phyloP scores from a whole-genome alignment of 2,113 vertebrate genomes.

The Pimephales promelas region DNA sequence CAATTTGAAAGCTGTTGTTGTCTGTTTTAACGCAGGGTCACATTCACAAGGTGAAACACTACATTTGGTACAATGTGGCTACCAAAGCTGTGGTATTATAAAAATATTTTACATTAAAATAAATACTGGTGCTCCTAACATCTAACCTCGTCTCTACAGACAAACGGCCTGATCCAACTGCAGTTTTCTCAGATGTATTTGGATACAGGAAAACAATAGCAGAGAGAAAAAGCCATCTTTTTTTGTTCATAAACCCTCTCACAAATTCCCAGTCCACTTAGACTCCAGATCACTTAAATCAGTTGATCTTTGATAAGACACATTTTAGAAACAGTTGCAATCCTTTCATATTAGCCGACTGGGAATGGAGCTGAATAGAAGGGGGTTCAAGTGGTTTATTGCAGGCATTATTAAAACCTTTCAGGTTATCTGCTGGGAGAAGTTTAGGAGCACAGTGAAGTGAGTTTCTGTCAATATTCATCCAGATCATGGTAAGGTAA shows the following conservation, averaged over 20 bases:
- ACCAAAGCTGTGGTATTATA: constrained; percentile 18
- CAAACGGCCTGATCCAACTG: background rate
- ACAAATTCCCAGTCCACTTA: background rate
- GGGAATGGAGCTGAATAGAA: background rate
- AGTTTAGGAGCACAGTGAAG: constrained; percentile 14
- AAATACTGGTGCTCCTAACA: constrained; percentile 14
- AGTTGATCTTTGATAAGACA: background rate
- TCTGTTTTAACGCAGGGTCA: background rate
- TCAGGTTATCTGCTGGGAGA: background rate
- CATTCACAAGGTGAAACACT: constrained; percentile 7
- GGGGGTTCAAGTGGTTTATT: background rate
- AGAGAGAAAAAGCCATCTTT: background rate
- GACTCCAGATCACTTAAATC: background rate
- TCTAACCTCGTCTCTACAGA: background rate
- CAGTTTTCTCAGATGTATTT: constrained; percentile 4
- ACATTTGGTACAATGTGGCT: constrained; percentile 6
- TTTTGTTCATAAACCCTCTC: background rate
- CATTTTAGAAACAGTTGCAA: background rate
- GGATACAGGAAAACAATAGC: background rate
- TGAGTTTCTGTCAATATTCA: constrained; percentile 28
- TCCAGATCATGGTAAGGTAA: constrained; percentile 27
- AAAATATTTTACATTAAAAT: constrained; percentile 12
- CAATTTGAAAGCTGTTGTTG: constrained; percentile 1
- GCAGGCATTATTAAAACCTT: background rate
- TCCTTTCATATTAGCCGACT: background rate